Evolutionary conservation across 1,140 invertebrate species (phyloP), one percentile per base, ranked within the genome.

Genomic region (Gonatopus flavifemur): DNA sequence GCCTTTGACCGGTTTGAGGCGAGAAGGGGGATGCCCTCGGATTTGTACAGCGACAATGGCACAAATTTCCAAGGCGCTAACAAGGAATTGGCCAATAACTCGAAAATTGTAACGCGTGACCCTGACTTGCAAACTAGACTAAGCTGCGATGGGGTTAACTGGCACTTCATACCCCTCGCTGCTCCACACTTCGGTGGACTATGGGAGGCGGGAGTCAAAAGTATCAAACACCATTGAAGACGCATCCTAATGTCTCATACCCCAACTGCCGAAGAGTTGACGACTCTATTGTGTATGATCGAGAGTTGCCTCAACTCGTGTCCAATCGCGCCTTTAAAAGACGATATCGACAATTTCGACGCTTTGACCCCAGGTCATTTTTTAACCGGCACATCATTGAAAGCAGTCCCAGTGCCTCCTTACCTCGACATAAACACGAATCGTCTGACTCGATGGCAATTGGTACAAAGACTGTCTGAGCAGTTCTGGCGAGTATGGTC

Each of bases 271-370:
- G 44, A 46, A 19, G 44, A 46, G n/a, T 24, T 46, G 20, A 2
- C 33, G 10, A 57, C 51, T 8, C 15, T 57, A 8, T 21, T 57
- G 2, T 18, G 41, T 13, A 44, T 46, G 19, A 54, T 49, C 15
- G 35, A 47, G 8, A 40, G 31, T 4, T 52, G 44, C 16, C 31
- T 54, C 9, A 52, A 52, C 31, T 56, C 54, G 20, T 18, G 49
- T 4, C 49, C 54, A n/a, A 39, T 56, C 5, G 22, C 44, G 0
- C 55, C 55, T 18, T 30, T 53, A 20, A 37, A 19, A 18, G 35
- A 28, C 12, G 12, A 25, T 16, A 10, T 12, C 5, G 6, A 46
- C 12, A 33, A 46, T 22, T 28, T 46, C n/a, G 33, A 31, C 10
- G 33, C 22, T 18, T n/a, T n/a, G n/a, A n/a, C n/a, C n/a, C n/a